A percentile compares a stretch with the other conserved stretches of the same genome.
Evolutionary conservation across 2,888 invertebrate genomes (phyloP).

Genomic region (Monochamus alternatus): DNA sequence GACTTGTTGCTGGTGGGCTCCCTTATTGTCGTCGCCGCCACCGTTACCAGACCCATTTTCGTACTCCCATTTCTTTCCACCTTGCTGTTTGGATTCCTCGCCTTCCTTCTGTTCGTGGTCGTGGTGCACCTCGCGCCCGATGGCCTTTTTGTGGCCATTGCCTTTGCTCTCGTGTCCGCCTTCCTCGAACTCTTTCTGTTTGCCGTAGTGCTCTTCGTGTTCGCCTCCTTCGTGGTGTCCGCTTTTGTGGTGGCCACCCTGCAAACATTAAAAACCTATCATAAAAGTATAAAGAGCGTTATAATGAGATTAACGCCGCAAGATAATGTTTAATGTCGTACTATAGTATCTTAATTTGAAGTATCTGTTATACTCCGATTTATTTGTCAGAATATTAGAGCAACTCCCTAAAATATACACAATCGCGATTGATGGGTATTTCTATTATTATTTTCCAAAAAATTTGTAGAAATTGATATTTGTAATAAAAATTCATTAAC

Average conservation of each 20-base stretch:
- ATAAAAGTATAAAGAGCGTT: no score
- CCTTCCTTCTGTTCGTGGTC: constrained; percentile 70
- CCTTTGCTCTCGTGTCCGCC: constrained; percentile 73
- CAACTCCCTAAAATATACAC: no score
- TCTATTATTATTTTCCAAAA: no score
- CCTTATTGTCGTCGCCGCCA: constrained; percentile 72
- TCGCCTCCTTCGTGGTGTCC: constrained; percentile 73
- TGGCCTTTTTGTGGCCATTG: constrained; percentile 66
- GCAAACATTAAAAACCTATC: constrained; percentile 44
- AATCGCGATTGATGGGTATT: no score
- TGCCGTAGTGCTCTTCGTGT: constrained; percentile 74
- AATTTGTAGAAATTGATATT: no score
- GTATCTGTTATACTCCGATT: no score
- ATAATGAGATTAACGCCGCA: no score
- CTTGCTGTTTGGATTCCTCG: constrained; percentile 73
- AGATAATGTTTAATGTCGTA: no score
- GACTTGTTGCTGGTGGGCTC: constrained; percentile 11
- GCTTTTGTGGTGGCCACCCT: constrained; percentile 76
- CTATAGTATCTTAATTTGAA: no score
- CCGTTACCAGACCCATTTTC: constrained; percentile 73
- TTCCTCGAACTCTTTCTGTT: constrained; percentile 74
- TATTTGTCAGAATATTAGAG: no score
- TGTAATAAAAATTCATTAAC: no score
- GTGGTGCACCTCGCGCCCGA: constrained; percentile 75
- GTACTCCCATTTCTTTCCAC: constrained; percentile 75